Evolutionary conservation across 2,113 vertebrate genomes (phyloP).

Genomic region (Ginglymostoma cirratum): DNA sequence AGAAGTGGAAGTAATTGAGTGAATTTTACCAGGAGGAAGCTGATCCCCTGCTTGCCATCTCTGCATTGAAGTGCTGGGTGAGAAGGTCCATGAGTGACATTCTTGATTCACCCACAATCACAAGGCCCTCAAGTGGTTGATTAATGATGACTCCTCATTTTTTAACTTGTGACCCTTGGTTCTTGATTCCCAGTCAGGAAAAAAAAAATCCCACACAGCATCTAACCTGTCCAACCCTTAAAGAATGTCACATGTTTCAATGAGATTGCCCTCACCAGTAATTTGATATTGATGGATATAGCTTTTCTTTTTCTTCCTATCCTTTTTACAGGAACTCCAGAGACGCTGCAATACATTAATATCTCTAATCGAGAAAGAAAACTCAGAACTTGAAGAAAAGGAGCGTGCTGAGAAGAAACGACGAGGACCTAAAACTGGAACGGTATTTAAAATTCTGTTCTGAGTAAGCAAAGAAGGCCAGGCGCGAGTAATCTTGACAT

Average conservation of each 20-base stretch:
- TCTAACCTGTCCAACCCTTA: neutral
- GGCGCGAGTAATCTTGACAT: neutral
- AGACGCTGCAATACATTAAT: constrained; percentile 83
- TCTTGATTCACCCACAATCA: too few relatives aligned
- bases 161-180: neutral
- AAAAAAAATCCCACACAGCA: neutral
- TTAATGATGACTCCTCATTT: neutral
- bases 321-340: constrained; percentile 69
- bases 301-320: constrained; percentile 40
- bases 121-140: too few relatives aligned
- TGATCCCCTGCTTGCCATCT: too few relatives aligned
- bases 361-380: constrained; percentile 83
- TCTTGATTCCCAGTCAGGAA: neutral
- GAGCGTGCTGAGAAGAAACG: constrained; percentile 84
- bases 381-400: constrained; percentile 83
- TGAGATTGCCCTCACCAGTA: neutral
- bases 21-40: too few relatives aligned
- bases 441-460: constrained; percentile 52
- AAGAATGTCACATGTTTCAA: neutral
- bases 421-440: constrained; percentile 66
- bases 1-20: too few relatives aligned
- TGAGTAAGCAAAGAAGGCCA: too few relatives aligned
- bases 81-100: too few relatives aligned
- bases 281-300: neutral
- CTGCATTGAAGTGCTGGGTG: too few relatives aligned